These are phyloP conservation scores for Drosophila aff. DNA, from an alignment of 1,140 invertebrate species.

Conservation along the genomic window DNA sequence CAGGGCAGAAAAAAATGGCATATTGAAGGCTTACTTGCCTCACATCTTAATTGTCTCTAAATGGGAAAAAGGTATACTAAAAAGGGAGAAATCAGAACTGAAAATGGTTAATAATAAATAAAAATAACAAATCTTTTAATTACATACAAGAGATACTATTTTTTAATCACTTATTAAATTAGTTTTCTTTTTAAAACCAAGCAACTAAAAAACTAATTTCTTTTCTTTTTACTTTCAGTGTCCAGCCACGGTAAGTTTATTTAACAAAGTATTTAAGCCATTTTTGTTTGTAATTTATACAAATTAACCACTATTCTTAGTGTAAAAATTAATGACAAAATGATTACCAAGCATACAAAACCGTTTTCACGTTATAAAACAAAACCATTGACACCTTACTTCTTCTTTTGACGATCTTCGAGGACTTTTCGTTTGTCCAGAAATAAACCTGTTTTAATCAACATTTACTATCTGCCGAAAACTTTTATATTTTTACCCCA, in stretches of 20 bases:
- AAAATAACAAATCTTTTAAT: background rate
- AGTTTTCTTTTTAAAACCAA: background rate
- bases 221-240: conserved; percentile 62
- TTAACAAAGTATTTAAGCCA: background rate
- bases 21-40: background rate
- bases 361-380: conserved; percentile 47
- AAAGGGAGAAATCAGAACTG: background rate
- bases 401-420: background rate
- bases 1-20: background rate
- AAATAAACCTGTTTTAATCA: conserved; percentile 37
- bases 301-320: background rate
- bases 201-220: background rate
- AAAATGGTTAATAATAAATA: background rate
- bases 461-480: conserved; percentile 33
- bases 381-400: conserved; percentile 47
- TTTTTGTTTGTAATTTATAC: background rate
- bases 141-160: background rate
- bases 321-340: conserved; percentile 13
- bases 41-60: conserved; percentile 37
- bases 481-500: conserved; percentile 11
- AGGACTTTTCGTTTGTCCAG: conserved; percentile 24
- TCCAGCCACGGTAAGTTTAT: conserved; percentile 71
- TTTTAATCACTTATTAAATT: too few relatives aligned
- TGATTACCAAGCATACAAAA: conserved; percentile 32
- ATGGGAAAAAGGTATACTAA: background rate